Evolutionary conservation across 2,113 vertebrate species (phyloP).

Genomic region (Cyprinodon brontotheroides): DNA sequence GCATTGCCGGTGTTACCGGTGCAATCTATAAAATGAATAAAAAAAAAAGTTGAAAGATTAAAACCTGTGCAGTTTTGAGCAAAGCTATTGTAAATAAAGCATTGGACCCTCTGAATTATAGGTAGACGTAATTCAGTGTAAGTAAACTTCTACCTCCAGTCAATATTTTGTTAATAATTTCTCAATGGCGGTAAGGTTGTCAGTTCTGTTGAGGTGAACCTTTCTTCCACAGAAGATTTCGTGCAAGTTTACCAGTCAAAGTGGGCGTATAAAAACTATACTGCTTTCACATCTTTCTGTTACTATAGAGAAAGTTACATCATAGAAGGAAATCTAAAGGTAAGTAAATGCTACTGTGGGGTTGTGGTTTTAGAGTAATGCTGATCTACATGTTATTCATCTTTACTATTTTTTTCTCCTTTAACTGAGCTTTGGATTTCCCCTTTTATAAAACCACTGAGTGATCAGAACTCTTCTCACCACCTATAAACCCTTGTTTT

Average conservation of each 20-base stretch:
- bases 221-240: background rate
- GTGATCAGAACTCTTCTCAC: background rate
- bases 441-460: background rate
- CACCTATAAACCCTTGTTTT: background rate
- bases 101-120: background rate
- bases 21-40: too few species aligned
- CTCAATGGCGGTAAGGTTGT: background rate
- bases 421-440: background rate
- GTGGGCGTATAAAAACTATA: background rate
- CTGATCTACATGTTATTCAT: background rate
- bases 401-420: background rate
- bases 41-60: too few species aligned
- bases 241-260: background rate
- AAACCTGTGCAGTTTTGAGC: background rate
- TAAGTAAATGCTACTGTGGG: background rate
- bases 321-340: background rate
- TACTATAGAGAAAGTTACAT: background rate
- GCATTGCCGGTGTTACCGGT: too few species aligned
- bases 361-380: background rate
- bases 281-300: background rate
- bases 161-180: background rate
- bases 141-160: background rate
- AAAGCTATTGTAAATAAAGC: background rate
- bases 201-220: background rate
- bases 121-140: background rate